Base-by-base conservation (phyloP, 2,113 vertebrate genomes). In the Dolichotis patagonum region DNA sequence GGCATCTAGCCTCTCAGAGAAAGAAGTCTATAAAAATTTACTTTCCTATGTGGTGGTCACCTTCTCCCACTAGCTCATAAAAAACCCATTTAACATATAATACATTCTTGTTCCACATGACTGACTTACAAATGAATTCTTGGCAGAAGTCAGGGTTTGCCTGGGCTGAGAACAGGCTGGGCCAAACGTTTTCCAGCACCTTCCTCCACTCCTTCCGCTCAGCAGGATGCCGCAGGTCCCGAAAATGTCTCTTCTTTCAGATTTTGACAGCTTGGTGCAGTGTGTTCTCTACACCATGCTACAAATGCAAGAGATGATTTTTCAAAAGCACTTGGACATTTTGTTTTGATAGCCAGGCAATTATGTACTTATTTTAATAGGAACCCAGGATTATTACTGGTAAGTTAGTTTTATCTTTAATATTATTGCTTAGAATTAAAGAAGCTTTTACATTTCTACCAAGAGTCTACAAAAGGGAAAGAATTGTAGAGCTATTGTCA, bases 11-110 rank as follows among this genome's bases (percentile, higher is more conserved):
- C 82, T 58, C 80, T 80, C 30, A 63, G 86, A 86, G 49, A 91
- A 52, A 96, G 90, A 88, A 86, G 49, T 54, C 46, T 58, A 83
- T 91, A 95, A 89, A 98, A 97, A 46, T 58, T 22, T 62, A 38
- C 54, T 95, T 86, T 75, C 30, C 82, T 88, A 26, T 78, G 63
- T 71, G 88, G 41, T 46, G 20, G 49, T 71, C 77, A 85, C 78
- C 67, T 94, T 94, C 96, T 75, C 75, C 92, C 73, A 90, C 28
- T 7, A 80, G 87, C 67, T 77, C 95, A 92, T 94, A 96, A 96
- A 97, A 95, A 94, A 35, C 28, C 52, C 77, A 83, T 78, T 90
- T 96, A 96, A 95, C 41, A 52, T 81, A 83, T 80, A 84, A 94
- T 67, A 93, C 65, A 75, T 80, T 93, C 88, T 83, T 93, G 52